Evolutionary conservation across 1,140 invertebrate genomes (phyloP).

Genomic region (Chrysopa pallens): DNA sequence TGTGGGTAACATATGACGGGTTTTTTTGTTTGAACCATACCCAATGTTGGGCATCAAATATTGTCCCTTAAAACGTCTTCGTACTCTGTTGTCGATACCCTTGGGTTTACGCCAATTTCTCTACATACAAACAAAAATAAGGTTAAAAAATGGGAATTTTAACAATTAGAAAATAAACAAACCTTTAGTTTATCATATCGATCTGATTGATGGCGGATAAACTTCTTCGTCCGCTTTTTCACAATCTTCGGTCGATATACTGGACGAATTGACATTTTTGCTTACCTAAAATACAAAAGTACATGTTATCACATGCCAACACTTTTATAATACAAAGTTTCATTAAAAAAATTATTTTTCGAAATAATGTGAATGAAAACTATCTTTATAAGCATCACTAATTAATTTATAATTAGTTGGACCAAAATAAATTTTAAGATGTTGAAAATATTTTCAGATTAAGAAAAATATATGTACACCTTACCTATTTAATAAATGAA

Average conservation of each 20-base stretch:
- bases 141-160: neutral
- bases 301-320: neutral
- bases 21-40: constrained; percentile 91
- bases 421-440: no score
- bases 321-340: no score
- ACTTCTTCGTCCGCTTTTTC: constrained; percentile 93
- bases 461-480: no score
- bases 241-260: constrained; percentile 76
- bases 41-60: constrained; percentile 98
- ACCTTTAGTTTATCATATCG: constrained; percentile 91
- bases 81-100: constrained; percentile 98
- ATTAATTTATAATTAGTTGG: no score
- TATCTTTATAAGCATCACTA: no score
- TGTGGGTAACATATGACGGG: constrained; percentile 90
- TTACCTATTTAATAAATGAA: no score
- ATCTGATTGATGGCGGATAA: constrained; percentile 92
- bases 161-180: constrained; percentile 14
- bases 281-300: constrained; percentile 8
- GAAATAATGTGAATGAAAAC: no score
- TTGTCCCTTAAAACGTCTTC: constrained; percentile 96
- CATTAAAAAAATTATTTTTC: no score
- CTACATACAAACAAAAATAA: constrained; percentile 25
- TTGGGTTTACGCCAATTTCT: constrained; percentile 84
- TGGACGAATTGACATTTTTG: constrained; percentile 68
- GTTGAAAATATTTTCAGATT: no score